A percentile compares a stretch with the other conserved stretches of the same genome.
phyloP scores from a whole-genome alignment of 2,113 vertebrate genomes.

The Gymnarchus niloticus region DNA sequence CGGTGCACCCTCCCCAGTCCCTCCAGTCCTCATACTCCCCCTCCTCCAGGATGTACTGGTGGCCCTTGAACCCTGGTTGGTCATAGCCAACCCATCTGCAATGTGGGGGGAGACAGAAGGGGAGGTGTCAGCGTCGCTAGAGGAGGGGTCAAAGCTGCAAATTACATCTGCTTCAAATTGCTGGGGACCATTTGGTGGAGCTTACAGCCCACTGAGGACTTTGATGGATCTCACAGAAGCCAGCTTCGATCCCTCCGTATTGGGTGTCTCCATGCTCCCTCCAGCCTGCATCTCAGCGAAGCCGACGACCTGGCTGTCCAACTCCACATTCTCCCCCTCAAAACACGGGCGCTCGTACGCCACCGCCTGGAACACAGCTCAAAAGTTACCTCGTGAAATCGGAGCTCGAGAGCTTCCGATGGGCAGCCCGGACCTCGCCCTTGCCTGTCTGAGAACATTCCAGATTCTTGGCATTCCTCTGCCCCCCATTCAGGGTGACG shows the following conservation, averaged over 20 bases:
- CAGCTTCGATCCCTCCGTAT: slow-evolving; percentile 40
- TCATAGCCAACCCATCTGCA: slow-evolving; percentile 89
- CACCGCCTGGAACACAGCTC: slow-evolving; percentile 58
- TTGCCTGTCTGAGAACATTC: not conserved
- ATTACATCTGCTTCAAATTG: not conserved
- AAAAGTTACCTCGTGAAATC: not conserved
- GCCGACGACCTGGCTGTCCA: slow-evolving; percentile 65
- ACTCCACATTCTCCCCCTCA: slow-evolving; percentile 71
- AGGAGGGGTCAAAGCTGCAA: not conserved
- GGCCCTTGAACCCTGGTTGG: slow-evolving; percentile 77
- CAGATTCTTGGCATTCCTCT: slow-evolving; percentile 26
- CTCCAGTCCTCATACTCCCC: slow-evolving; percentile 77
- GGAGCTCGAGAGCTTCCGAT: not conserved
- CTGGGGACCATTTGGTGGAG: slow-evolving; percentile 8
- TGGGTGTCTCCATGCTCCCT: slow-evolving; percentile 36
- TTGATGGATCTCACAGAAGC: slow-evolving; percentile 79
- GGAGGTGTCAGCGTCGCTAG: not conserved
- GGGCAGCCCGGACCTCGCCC: not conserved
- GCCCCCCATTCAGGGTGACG: not conserved
- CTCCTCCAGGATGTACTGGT: slow-evolving; percentile 91
- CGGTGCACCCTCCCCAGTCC: slow-evolving; percentile 79
- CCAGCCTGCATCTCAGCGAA: slow-evolving; percentile 44
- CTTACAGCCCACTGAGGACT: slow-evolving; percentile 86
- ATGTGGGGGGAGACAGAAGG: not conserved
- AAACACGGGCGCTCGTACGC: slow-evolving; percentile 86